These are phyloP conservation scores for Craseonycteris thonglongyai DNA, from an alignment of 2,113 vertebrate genomes.

Conservation along the genomic window DNA sequence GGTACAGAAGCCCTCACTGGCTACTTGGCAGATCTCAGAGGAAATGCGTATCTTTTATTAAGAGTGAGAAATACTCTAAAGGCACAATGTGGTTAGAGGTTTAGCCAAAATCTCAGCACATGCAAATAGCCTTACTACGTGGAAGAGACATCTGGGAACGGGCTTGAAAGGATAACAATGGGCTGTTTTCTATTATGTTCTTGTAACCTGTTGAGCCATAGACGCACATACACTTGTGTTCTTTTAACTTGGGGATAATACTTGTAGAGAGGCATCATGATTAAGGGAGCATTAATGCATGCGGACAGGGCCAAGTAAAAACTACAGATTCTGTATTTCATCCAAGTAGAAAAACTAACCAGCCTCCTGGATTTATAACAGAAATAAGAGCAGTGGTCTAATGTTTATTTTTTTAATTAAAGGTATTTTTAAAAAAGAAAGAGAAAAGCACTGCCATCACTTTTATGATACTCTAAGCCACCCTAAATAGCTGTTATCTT, in stretches of 20 bases:
- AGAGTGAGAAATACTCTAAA: slow-evolving; percentile 2
- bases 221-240: neutral
- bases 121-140: neutral
- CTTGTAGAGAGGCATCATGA: neutral
- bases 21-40: neutral
- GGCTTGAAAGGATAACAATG: slow-evolving; percentile 1
- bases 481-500: neutral
- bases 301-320: neutral
- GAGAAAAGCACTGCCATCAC: neutral
- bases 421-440: neutral
- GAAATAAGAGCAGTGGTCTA: neutral
- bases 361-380: neutral
- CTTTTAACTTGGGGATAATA: neutral
- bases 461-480: neutral
- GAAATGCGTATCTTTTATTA: slow-evolving; percentile 27
- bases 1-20: neutral
- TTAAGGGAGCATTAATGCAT: neutral
- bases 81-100: neutral
- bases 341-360: neutral
- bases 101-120: slow-evolving; percentile 30
- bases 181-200: slow-evolving; percentile 36
- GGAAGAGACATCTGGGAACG: slow-evolving; percentile 24
- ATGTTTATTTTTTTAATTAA: neutral
- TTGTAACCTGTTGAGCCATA: neutral
- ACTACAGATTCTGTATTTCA: neutral